Base-by-base conservation (phyloP, 2,888 invertebrate species). In the Luffia ferchaultella region DNA sequence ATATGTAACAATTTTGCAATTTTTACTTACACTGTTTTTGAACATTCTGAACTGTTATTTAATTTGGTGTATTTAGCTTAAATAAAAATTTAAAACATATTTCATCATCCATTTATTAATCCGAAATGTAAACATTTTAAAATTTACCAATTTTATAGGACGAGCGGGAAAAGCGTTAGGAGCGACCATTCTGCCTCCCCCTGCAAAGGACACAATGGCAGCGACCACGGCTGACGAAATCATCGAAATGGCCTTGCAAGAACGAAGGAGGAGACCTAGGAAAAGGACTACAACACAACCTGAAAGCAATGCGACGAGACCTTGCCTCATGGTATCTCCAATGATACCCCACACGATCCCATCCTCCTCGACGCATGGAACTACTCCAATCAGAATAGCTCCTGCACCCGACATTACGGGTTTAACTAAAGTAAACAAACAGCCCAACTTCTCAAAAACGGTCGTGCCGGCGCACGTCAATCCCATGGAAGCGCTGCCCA, bases 161-260 rank as follows among this genome's bases (percentile, higher is more conserved):
- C 62, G 58, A 57, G 68, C 64, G 9, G 55, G 65, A 1, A 71
- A 62, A 60, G 70, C 68, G 0, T 48, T 77, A 41, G 72, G 67
- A 18, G 52, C 60, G 0, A 60, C 64, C 0, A 56, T 59, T 17
- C 19, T 62, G 12, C 62, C 63, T 0, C 53, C 55, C 3, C 47
- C 53, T 0, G 53, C 49, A 1, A 42, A 49, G 7, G 44, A 20
- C 3, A 30, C 5, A 56, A 56, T 20, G 18, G 50, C 3, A 41
- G 58, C 20, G 54, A 51, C 9, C 16, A 67, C 73, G 0, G 73
- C 69, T 1, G 64, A 76, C 54, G 68, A 72, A 0, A 51, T 76
- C n/a, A 58, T 76, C 41, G 55, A 61, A n/a, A 59, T 60, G 1
- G 67, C 68, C 1, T 51, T 59, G 16, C 43, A 43, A 1, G 58